Base-by-base conservation (phyloP, 2,797 vertebrate genomes). In the Hippocampus kuda region DNA sequence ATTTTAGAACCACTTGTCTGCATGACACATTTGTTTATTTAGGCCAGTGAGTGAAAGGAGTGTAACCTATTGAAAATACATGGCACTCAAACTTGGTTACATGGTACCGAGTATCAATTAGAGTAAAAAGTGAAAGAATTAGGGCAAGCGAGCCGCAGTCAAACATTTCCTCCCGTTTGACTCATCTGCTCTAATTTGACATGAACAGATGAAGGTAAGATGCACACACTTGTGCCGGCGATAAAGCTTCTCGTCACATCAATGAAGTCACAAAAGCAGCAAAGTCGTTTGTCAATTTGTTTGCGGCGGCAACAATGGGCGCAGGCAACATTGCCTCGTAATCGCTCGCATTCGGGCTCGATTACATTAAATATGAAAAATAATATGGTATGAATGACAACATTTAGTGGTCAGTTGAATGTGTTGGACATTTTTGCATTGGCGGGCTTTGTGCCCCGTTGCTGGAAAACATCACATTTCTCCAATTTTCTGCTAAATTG, bases 121-220 rank as follows among this genome's bases (percentile, higher is more conserved):
- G 20, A 78, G 61, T 74, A 51, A 77, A 65, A 77, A 80, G 77
- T 77, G 76, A 84, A 79, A 78, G 82, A 85, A 86, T 69, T 80
- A 68, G 80, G 79, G 64, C 81, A 77, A 38, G 65, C 5, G 51
- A 70, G 63, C 68, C 82, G 77, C 81, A 84, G 67, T 75, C 68
- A 78, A 71, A 5, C 4, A n/a, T 66, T 66, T 72, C 6, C 69
- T 49, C 73, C 71, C 67, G 68, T 68, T 65, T 73, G 78, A 77
- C 68, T 84, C 77, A 69, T 80, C 69, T 51, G 68, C 62, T 70
- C 68, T 81, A 71, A 83, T 77, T 77, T 73, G 46, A 68, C 76
- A 79, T 79, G 66, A 82, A 78, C 42, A 64, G 71, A 75, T 61
- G 54, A 68, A 80, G 74, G 71, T 72, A 74, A 79, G 72, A 70